Base-by-base conservation (phyloP, 2,888 invertebrate genomes). In the Xestobium rufovillosum region DNA sequence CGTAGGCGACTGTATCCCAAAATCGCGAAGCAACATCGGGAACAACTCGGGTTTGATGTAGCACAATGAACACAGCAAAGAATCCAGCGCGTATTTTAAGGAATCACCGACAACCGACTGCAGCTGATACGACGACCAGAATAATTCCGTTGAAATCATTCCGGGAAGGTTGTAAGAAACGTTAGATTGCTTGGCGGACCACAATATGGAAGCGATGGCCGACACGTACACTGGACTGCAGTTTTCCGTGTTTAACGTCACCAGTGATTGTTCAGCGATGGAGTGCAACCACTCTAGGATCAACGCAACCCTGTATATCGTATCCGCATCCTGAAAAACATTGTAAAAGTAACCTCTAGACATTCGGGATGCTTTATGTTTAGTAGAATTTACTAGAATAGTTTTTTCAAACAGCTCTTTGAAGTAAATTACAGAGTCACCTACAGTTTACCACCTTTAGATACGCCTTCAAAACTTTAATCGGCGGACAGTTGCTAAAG, bases 1-100 rank as follows among this genome's bases (percentile, higher is more conserved):
- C 51, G 69, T 73, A 2, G 71, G 68, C 26, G 71, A 66, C 25
- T 72, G 52, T 12, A 83, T 78, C 32, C 80, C 80, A 63, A 89
- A 76, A 58, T 78, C 78, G 55, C 80, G 76, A 38, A 91, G 65
- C 16, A 91, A 61, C 47, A 76, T 69, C 29, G 77, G 78, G 57
- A 89, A 91, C 34, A 85, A 68, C 44, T 81, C 79, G 0, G 88
- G 83, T 48, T 81, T 76, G 16, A 89, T 83, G 62, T 82, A 85
- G 63, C 90, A 91, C 56, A 90, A 73, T 3, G 90, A 82, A 61
- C 91, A 92, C 31, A 92, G 65, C 36, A 89, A 75, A 54, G 84
- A 78, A 65, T 92, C 89, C n/a, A 92, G 74, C 0, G 89, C 77
- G 52, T 80, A 78, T 65, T 91, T 91, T 33, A 91, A 68, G 2